Evolutionary conservation across 2,797 vertebrate species (phyloP).

Genomic region (Acanthopagrus latus): DNA sequence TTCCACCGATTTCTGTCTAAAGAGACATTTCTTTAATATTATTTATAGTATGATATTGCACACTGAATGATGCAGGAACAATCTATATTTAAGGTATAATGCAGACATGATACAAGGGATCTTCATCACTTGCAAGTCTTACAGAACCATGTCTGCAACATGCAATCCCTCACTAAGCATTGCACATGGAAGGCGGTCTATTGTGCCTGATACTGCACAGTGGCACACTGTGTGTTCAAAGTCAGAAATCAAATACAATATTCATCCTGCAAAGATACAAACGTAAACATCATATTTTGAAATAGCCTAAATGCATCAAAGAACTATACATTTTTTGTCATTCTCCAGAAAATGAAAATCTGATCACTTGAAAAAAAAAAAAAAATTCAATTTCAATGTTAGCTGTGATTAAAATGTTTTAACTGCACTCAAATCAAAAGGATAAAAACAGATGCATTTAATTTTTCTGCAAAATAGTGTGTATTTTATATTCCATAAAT

Average conservation of each 20-base stretch:
- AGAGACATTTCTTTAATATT: neutral
- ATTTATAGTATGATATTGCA: neutral
- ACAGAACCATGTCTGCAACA: neutral
- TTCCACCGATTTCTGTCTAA: neutral
- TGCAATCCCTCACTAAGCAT: neutral
- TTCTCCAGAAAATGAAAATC: conserved; percentile 9
- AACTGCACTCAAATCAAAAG: neutral
- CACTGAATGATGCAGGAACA: neutral
- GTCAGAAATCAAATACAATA: neutral
- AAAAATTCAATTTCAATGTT: conserved; percentile 2
- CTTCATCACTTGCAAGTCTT: neutral
- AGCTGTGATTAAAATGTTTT: neutral
- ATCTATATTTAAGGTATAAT: neutral
- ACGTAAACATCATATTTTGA: neutral
- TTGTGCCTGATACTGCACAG: neutral
- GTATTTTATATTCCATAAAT: neutral
- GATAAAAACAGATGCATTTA: neutral
- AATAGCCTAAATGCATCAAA: neutral
- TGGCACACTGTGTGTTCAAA: neutral
- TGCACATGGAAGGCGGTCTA: neutral
- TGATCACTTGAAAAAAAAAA: neutral
- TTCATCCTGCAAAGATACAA: neutral
- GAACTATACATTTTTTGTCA: neutral
- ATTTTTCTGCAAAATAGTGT: neutral
- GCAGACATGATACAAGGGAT: neutral